Evolutionary conservation across 2,797 vertebrate genomes (phyloP).

Genomic region (Thunnus albacares): DNA sequence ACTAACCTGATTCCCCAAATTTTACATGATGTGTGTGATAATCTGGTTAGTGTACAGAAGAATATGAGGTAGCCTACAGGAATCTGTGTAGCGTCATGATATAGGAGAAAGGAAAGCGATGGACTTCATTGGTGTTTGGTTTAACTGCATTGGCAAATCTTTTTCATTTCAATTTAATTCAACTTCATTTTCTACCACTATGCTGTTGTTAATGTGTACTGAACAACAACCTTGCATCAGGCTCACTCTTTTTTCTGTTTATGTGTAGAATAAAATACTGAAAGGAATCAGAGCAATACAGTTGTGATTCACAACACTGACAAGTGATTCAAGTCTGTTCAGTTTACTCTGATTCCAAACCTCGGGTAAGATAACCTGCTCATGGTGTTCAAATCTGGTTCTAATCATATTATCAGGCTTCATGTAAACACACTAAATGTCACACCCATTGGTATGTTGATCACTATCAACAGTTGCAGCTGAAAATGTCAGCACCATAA

Average conservation of each 20-base stretch:
- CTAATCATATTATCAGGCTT: slow-evolving; percentile 14
- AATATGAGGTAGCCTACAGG: slow-evolving; percentile 47
- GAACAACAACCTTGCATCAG: background rate
- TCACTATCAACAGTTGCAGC: background rate
- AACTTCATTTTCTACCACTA: background rate
- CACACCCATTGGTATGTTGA: background rate
- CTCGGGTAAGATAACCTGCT: background rate
- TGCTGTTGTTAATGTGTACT: background rate
- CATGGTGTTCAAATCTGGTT: background rate
- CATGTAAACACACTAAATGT: background rate
- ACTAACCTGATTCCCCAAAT: slow-evolving; percentile 15
- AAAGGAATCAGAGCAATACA: background rate
- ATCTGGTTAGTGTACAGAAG: slow-evolving; percentile 53
- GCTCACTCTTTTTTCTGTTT: background rate
- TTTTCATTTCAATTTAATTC: background rate
- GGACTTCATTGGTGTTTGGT: background rate
- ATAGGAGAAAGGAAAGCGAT: background rate
- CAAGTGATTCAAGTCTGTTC: background rate
- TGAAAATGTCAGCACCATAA: background rate
- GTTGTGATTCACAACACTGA: background rate
- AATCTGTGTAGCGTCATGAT: slow-evolving; percentile 48
- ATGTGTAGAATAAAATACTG: background rate
- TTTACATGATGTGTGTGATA: slow-evolving; percentile 52
- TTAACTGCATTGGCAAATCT: background rate
- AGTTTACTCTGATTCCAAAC: slow-evolving; percentile 8